These are phyloP conservation scores for Chelonus formosanus DNA, from an alignment of 2,888 invertebrate species.

Conservation along the genomic window DNA sequence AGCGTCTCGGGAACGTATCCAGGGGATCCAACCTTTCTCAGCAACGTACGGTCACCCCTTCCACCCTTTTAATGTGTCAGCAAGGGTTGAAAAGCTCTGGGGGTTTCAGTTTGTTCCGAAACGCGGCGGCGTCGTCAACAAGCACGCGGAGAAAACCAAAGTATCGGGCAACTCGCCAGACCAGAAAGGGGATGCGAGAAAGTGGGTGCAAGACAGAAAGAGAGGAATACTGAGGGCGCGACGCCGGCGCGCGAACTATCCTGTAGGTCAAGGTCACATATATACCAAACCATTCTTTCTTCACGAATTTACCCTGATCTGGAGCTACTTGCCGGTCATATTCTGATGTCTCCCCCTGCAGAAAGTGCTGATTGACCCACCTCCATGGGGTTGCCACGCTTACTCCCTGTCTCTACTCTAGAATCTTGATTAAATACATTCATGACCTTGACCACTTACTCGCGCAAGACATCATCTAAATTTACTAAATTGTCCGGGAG, in stretches of 20 bases:
- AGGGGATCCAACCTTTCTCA: conserved; percentile 38
- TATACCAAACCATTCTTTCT: conserved; percentile 21
- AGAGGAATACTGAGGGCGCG: conserved; percentile 46
- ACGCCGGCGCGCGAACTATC: conserved; percentile 61
- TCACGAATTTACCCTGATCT: conserved; percentile 27
- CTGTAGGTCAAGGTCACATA: conserved; percentile 60
- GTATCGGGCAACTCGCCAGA: conserved; percentile 16
- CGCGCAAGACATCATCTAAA: no score
- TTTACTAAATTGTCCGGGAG: no score
- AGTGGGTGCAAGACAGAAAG: conserved; percentile 30
- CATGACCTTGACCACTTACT: no score
- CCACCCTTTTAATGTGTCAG: conserved; percentile 38
- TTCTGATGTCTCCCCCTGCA: background rate
- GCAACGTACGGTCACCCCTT: conserved; percentile 4
- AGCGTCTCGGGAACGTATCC: conserved; percentile 41
- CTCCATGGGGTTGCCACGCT: no score
- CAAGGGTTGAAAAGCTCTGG: conserved; percentile 32
- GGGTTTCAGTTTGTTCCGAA: conserved; percentile 37
- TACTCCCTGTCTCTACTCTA: no score
- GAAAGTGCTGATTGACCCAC: no score
- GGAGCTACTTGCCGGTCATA: background rate
- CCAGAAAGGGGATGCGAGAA: conserved; percentile 23
- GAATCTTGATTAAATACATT: no score
- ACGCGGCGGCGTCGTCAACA: conserved; percentile 14
- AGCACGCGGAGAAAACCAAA: conserved; percentile 27